Evolutionary conservation across 1,140 invertebrate genomes (phyloP).

Genomic region (Drosophila dunni): DNA sequence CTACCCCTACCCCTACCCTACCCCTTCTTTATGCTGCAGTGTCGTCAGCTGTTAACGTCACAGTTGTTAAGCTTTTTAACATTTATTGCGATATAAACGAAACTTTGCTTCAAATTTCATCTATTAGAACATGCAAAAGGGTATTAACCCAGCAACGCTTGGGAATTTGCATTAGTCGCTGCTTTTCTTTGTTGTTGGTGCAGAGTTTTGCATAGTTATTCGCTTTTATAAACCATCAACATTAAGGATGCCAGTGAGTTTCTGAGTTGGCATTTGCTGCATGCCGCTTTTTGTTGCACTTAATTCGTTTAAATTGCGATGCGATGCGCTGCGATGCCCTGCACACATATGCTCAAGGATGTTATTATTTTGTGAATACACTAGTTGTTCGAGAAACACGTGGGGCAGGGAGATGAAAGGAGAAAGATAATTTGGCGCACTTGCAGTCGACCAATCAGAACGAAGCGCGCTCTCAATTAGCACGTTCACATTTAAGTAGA

Average conservation of each 20-base stretch:
- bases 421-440: background rate
- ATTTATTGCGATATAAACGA: background rate
- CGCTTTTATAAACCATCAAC: conserved; percentile 43
- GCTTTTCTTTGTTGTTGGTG: conserved; percentile 1
- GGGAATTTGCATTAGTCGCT: conserved; percentile 22
- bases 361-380: background rate
- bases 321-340: conserved; percentile 32
- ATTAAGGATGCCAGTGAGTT: conserved; percentile 1
- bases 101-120: background rate
- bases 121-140: background rate
- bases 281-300: conserved; percentile 49
- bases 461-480: too few relatives aligned
- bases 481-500: too few relatives aligned
- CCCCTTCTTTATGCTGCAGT: background rate
- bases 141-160: background rate
- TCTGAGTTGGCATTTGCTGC: conserved; percentile 6
- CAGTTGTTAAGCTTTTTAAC: background rate
- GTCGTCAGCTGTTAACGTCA: background rate
- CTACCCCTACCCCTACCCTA: background rate
- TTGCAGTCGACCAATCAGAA: too few relatives aligned
- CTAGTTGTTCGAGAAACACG: background rate
- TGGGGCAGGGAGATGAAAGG: background rate
- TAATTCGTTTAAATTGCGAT: conserved; percentile 59
- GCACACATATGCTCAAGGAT: conserved; percentile 2
- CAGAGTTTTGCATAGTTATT: conserved; percentile 48